These are phyloP conservation scores for Galaxea fascicularis DNA, from an alignment of 92 coral and sea anemone species.

Conservation along the genomic window DNA sequence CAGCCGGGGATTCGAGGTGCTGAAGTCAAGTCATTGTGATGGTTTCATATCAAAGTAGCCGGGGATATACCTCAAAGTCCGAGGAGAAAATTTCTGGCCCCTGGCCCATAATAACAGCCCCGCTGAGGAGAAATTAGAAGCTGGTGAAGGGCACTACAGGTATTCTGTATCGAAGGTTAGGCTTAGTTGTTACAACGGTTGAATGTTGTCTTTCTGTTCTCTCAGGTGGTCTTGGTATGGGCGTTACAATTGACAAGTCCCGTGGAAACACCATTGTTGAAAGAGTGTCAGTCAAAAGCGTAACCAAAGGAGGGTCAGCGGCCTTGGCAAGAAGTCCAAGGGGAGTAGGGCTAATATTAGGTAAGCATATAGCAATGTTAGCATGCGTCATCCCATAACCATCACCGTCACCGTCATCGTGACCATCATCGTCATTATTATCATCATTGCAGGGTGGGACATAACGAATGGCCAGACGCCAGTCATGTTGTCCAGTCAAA, in stretches of 20 bases:
- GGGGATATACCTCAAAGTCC: too few relatives aligned
- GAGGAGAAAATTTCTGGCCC: too few relatives aligned
- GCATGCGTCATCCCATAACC: neutral
- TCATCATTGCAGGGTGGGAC: too few relatives aligned
- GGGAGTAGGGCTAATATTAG: conserved; percentile 80
- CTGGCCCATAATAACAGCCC: too few relatives aligned
- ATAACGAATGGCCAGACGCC: too few relatives aligned
- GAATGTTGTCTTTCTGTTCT: neutral
- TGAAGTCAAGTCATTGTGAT: too few relatives aligned
- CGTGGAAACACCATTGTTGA: conserved; percentile 82
- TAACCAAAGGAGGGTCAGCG: conserved; percentile 79
- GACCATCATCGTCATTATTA: too few relatives aligned
- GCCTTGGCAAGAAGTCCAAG: conserved; percentile 82
- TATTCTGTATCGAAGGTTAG: neutral
- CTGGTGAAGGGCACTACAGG: neutral
- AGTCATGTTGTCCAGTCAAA: too few relatives aligned
- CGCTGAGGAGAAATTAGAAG: neutral
- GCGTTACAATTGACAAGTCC: conserved; percentile 90
- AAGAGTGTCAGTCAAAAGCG: conserved; percentile 84
- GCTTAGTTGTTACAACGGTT: neutral
- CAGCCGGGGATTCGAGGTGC: too few relatives aligned
- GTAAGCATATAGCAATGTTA: conserved; percentile 37
- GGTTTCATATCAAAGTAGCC: too few relatives aligned
- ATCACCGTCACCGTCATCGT: too few relatives aligned
- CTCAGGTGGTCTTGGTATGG: conserved; percentile 91